A percentile compares a stretch with the other conserved stretches of the same genome.
Conservation (phyloP, 2,888 invertebrate species). For the Thelaira solivaga region DNA sequence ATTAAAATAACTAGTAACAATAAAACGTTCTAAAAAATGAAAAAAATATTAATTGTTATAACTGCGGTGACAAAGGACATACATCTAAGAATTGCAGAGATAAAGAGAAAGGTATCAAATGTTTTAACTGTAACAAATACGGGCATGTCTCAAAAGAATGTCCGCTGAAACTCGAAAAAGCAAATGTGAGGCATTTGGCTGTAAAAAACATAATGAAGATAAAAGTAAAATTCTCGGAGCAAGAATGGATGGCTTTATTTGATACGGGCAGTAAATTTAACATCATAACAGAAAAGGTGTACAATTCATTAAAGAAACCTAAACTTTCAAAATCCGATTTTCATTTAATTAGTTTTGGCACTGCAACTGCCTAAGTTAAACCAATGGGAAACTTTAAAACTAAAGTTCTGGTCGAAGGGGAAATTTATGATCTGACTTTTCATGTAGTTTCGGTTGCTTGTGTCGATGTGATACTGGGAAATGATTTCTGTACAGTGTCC, state of each 20-base stretch:
- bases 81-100: conserved; percentile 24
- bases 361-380: neutral
- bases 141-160: conserved; percentile 21
- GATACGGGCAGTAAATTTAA: too few relatives aligned
- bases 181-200: neutral
- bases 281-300: too few relatives aligned
- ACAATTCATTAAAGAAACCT: neutral
- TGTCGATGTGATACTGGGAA: too few relatives aligned
- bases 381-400: too few relatives aligned
- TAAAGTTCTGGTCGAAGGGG: too few relatives aligned
- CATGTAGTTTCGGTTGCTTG: too few relatives aligned
- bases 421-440: too few relatives aligned
- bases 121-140: conserved; percentile 2
- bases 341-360: conserved; percentile 34
- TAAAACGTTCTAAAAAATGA: neutral
- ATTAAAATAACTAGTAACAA: neutral
- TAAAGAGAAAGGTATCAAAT: conserved; percentile 35
- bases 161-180: neutral
- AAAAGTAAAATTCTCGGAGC: too few relatives aligned
- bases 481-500: too few relatives aligned
- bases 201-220: too few relatives aligned
- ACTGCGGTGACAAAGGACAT: conserved; percentile 52
- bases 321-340: neutral
- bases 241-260: too few relatives aligned
- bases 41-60: conserved; percentile 21